These are phyloP conservation scores for Electrona antarctica DNA, from an alignment of 2,113 vertebrate species.

Conservation along the genomic window DNA sequence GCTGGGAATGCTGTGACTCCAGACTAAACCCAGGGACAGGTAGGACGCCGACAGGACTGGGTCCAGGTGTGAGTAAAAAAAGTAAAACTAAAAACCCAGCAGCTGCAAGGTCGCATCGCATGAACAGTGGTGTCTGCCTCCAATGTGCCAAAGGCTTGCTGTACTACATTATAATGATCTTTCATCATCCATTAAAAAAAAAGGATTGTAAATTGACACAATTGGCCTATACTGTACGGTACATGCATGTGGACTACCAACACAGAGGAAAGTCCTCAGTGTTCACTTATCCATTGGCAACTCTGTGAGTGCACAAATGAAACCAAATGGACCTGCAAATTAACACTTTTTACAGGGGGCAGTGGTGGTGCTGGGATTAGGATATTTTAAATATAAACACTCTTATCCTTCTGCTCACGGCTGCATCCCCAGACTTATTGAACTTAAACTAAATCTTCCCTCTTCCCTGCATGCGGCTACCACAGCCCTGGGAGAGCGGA, in stretches of 20 bases:
- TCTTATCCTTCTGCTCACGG: constrained; percentile 62
- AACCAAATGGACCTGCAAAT: too few species aligned
- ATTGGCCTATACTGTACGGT: too few species aligned
- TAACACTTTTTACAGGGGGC: constrained; percentile 6
- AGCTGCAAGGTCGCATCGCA: background rate
- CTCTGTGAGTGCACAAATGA: too few species aligned
- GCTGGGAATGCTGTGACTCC: constrained; percentile 70
- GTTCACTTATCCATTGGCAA: too few species aligned
- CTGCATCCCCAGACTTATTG: constrained; percentile 66
- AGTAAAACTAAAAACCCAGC: background rate
- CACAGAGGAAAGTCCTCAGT: too few species aligned
- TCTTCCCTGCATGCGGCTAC: constrained; percentile 51
- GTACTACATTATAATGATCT: constrained; percentile 16
- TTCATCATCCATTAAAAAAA: constrained; percentile 29
- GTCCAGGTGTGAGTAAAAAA: background rate
- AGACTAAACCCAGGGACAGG: constrained; percentile 33
- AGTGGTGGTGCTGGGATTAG: constrained; percentile 39
- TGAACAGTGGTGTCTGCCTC: background rate
- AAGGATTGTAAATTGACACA: constrained; percentile 37
- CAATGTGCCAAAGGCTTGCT: background rate
- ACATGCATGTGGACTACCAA: too few species aligned
- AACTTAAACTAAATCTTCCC: constrained; percentile 70
- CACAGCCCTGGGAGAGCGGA: constrained; percentile 66
- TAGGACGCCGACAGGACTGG: constrained; percentile 11
- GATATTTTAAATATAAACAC: constrained; percentile 71